Conservation (phyloP, 2,113 vertebrate species). For the Plestiodon gilberti region DNA sequence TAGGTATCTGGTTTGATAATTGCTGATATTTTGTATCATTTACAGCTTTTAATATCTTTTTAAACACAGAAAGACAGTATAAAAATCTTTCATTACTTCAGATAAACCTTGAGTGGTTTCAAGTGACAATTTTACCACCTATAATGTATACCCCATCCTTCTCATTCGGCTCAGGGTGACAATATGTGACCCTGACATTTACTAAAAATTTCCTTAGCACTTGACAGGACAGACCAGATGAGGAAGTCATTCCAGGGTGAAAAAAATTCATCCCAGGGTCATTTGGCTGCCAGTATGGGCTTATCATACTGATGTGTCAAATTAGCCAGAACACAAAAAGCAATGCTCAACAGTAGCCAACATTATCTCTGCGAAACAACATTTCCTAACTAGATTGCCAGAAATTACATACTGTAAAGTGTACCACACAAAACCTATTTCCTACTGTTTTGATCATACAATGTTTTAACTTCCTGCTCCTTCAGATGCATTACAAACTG, state of each 20-base stretch:
- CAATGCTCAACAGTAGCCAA: neutral
- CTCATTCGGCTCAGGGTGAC: too few relatives aligned
- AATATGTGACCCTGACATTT: too few relatives aligned
- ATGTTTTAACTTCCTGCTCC: slow-evolving; percentile 1
- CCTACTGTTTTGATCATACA: neutral
- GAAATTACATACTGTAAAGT: neutral
- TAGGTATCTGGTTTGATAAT: too few relatives aligned
- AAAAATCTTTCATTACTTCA: neutral
- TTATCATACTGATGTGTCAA: neutral
- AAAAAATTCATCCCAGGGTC: neutral
- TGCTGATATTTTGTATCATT: too few relatives aligned
- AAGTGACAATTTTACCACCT: neutral
- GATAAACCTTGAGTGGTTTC: neutral
- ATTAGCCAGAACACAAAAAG: neutral
- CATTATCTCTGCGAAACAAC: neutral
- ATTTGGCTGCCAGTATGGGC: neutral
- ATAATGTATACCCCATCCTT: too few relatives aligned
- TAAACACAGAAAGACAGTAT: too few relatives aligned
- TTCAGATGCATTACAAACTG: slow-evolving; percentile 18
- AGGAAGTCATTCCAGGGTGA: neutral
- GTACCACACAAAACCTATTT: neutral
- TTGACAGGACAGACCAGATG: neutral
- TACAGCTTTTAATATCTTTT: too few relatives aligned
- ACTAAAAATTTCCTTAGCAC: neutral
- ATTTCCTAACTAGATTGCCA: neutral